Base-by-base conservation (phyloP, 2,888 invertebrate species). In the Crioceris asparagi region DNA sequence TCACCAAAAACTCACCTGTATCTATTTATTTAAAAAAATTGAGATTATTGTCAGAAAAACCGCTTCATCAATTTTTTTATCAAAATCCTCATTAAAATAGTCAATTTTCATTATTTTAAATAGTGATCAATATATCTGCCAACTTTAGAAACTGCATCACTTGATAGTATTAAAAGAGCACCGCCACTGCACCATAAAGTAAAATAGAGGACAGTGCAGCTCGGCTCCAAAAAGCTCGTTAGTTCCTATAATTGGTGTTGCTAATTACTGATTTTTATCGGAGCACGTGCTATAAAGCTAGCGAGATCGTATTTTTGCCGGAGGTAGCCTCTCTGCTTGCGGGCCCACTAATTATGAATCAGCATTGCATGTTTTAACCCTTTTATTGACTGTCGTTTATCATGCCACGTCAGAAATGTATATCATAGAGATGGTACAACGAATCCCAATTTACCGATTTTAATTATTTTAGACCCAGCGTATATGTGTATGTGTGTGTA, bases 231-330 rank as follows among this genome's bases (percentile, higher is more conserved):
- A 62, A 62, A 59, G 60, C 61, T 63, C 63, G 62, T 64, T 64
- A 63, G 62, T 60, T 60, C 56, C 59, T 55, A 62, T 64, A 64
- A 64, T 64, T 64, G 63, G 62, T 56, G 61, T 58, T 59, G 62
- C 64, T 64, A 64, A 64, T 64, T 64, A 64, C 62, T 62, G 64
- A 64, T 64, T 64, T 64, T 62, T 64, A 64, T 64, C 64, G 56
- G 57, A 49, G 62, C 61, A 60, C 62, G 62, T 62, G 60, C 58
- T 56, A 54, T 55, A 55, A 56, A 58, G 55, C 59, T 12, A 14
- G 14, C 10, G 25, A 48, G 54, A 51, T 49, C 48, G 53, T 50
- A 57, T 57, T 59, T 57, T 57, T 56, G 56, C 54, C 53, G 21
- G 44, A n/a, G n/a, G n/a, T n/a, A n/a, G n/a, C n/a, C n/a, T n/a